These are phyloP conservation scores for Hydra vulgaris DNA, from an alignment of 30 jellyfish, hydroid and myxozoan species.

Conservation along the genomic window DNA sequence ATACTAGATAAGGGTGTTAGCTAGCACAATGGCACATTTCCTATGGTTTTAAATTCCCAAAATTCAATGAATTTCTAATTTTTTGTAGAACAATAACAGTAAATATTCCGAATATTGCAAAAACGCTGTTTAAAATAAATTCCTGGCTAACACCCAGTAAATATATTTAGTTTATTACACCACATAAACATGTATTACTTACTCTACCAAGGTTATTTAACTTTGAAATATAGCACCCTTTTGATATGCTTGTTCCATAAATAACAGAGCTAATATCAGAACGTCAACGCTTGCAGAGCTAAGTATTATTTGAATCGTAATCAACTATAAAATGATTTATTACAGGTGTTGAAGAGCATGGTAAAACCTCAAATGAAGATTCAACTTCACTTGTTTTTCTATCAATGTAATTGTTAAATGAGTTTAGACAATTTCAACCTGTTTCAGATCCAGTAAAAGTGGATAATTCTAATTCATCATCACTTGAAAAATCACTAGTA, in stretches of 20 bases:
- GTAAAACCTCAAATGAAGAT: neutral
- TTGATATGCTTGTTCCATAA: neutral
- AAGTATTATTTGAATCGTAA: neutral
- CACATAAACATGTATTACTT: neutral
- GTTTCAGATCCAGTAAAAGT: neutral
- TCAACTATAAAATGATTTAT: neutral
- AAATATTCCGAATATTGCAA: neutral
- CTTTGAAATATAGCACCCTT: neutral
- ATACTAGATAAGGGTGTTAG: too few species aligned
- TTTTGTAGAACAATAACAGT: too few species aligned
- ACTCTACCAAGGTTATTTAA: neutral
- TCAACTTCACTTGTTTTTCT: neutral
- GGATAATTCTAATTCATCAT: neutral
- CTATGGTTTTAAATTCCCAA: too few species aligned
- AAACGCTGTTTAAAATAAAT: neutral
- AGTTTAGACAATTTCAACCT: too few species aligned
- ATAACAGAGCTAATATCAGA: neutral
- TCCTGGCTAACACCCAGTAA: too few species aligned
- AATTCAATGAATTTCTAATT: too few species aligned
- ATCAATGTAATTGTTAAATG: neutral
- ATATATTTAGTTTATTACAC: too few species aligned
- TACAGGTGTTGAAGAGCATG: neutral
- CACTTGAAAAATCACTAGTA: neutral
- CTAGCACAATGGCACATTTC: too few species aligned
- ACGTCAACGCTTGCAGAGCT: neutral